Percentiles rank a stretch among this genome's conserved stretches.
phyloP scores from a whole-genome alignment of 30 jellyfish, hydroid and myxozoan species.

The Nemopilema nomurai region DNA sequence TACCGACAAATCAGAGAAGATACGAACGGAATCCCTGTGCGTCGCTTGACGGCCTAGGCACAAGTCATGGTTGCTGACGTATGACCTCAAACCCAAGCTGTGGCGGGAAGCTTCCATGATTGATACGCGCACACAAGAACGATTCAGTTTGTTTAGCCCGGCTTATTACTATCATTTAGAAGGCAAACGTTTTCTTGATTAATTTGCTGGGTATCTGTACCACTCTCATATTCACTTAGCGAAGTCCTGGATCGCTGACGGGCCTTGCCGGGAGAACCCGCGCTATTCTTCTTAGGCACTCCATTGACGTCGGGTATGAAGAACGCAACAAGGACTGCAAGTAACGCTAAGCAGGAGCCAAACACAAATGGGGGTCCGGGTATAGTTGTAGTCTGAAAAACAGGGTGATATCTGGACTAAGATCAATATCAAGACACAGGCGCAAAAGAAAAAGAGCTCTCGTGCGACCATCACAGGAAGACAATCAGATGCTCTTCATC shows the following conservation, averaged over 20 bases:
- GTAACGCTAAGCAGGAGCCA: constrained; percentile 93
- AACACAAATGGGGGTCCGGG: constrained; percentile 99
- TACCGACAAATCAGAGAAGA: no score
- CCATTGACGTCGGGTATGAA: constrained; percentile 82
- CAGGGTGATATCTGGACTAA: neutral
- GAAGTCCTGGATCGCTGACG: constrained; percentile 55
- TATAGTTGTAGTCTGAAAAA: constrained; percentile 70
- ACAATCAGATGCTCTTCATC: no score
- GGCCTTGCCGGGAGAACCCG: constrained; percentile 39
- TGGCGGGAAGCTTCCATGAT: neutral
- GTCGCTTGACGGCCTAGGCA: neutral
- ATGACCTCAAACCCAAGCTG: neutral
- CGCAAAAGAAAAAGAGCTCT: no score
- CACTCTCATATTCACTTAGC: constrained; percentile 64
- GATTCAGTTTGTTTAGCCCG: neutral
- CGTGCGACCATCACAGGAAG: no score
- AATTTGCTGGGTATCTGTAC: constrained; percentile 32
- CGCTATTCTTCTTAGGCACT: constrained; percentile 4
- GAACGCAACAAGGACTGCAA: constrained; percentile 88
- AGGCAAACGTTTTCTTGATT: constrained; percentile 35
- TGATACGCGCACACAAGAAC: neutral
- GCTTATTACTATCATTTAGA: constrained; percentile 21
- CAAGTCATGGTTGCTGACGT: neutral
- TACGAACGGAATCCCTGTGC: no score
- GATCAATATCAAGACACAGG: no score